Base-by-base conservation (phyloP, 2,888 invertebrate genomes). In the Eupithecia tripunctaria region DNA sequence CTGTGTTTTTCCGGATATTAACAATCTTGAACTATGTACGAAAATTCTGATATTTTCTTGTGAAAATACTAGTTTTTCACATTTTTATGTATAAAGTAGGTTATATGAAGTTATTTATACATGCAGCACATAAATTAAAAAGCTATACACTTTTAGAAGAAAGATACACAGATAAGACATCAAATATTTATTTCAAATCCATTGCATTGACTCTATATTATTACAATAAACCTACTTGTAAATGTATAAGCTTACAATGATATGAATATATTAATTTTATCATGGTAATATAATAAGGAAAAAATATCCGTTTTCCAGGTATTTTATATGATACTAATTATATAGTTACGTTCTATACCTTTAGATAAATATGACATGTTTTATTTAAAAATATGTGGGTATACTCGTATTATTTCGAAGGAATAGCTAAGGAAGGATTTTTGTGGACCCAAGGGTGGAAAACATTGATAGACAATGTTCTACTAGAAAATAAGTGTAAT, bases 111-210 rank as follows among this genome's bases (percentile, higher is more conserved):
- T n/a, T n/a, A 10, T 47, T 2, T 2, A n/a, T n/a, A 10, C 47
- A n/a, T n/a, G n/a, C n/a, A 47, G 10, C 43, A n/a, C 1, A 8
- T 47, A 47, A 43, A 47, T 7, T 7, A n/a, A 47, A n/a, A 47
- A 51, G 47, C 47, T 51, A 3, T 51, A 21, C n/a, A 51, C n/a
- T 14, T 36, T 41, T 18, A 12, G 21, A 36, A 63, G 15, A 36
- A 21, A 36, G n/a, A 76, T 78, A 81, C 71, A 69, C 36, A 73
- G 62, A 76, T 75, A 74, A 70, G 14, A 51, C 43, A 51, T 70
- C 63, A n/a, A 74, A 82, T 86, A 90, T 84, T 87, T 88, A n/a
- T 88, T 86, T 92, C 92, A 93, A 93, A 92, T 92, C 92, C 91
- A 80, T 88, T 89, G 89, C 89, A 84, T 86, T 85, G 83, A 82